Conservation (phyloP, 2,113 vertebrate species). For the Albula glossodonta region DNA sequence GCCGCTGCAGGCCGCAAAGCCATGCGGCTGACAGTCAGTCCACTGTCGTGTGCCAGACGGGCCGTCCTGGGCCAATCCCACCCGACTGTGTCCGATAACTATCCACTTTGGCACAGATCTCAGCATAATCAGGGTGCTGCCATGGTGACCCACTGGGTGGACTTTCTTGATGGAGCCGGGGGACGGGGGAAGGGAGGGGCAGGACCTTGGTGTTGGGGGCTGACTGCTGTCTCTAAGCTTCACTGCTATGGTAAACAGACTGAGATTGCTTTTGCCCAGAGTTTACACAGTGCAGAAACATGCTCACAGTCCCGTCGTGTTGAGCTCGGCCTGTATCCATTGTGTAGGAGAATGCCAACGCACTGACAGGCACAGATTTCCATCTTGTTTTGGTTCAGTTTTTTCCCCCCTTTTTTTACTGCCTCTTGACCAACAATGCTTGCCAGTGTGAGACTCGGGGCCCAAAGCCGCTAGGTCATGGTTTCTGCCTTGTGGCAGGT, state of each 20-base stretch:
- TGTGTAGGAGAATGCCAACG: neutral
- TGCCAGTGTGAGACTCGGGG: neutral
- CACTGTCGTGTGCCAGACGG: too few species aligned
- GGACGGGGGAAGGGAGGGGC: neutral
- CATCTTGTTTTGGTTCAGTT: neutral
- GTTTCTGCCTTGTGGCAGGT: neutral
- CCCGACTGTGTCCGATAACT: neutral
- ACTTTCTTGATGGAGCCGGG: neutral
- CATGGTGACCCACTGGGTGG: neutral
- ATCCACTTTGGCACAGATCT: neutral
- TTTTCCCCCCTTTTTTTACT: neutral
- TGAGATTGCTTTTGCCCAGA: neutral
- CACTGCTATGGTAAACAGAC: neutral
- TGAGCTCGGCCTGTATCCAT: neutral
- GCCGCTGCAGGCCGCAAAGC: too few species aligned
- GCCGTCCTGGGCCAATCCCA: too few species aligned
- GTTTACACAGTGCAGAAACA: neutral
- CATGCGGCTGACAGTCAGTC: too few species aligned
- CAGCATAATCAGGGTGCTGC: neutral
- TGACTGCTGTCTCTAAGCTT: neutral
- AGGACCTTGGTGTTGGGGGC: neutral
- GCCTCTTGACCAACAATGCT: neutral
- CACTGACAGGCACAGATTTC: neutral
- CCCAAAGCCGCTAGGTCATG: neutral
- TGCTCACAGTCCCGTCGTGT: neutral